phyloP scores from a whole-genome alignment of 2,797 vertebrate genomes.

The Hypotaenidia philippensis region DNA sequence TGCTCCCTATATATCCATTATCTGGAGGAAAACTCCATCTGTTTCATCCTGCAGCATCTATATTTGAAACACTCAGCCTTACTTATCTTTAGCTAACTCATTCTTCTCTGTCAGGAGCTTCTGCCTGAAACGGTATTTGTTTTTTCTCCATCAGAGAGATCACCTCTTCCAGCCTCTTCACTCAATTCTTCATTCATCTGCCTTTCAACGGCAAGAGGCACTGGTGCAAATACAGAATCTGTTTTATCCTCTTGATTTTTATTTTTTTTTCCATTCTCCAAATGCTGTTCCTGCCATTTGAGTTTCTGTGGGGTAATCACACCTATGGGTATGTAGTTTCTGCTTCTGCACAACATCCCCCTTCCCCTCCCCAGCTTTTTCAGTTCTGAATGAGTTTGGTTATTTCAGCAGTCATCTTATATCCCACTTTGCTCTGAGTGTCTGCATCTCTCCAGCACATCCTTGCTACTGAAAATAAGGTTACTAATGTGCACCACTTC shows the following conservation, averaged over 20 bases:
- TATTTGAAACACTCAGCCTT: slow-evolving; percentile 51
- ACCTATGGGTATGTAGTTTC: background rate
- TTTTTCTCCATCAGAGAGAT: slow-evolving; percentile 22
- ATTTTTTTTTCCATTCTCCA: background rate
- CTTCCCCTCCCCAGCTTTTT: background rate
- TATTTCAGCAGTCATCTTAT: background rate
- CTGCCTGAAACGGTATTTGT: background rate
- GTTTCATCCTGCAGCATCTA: slow-evolving; percentile 40
- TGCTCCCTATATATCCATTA: slow-evolving; percentile 29
- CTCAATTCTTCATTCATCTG: slow-evolving; percentile 52
- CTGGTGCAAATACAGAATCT: background rate
- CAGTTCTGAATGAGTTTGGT: background rate
- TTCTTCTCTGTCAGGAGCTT: slow-evolving; percentile 46
- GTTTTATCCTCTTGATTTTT: background rate
- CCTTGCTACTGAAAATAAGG: background rate
- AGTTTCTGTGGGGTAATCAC: background rate
- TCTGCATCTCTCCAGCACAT: background rate
- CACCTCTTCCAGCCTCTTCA: slow-evolving; percentile 22
- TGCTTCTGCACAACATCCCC: background rate
- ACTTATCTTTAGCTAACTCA: slow-evolving; percentile 22
- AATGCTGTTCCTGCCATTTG: background rate
- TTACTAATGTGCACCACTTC: background rate
- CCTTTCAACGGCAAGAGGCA: background rate
- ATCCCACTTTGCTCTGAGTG: background rate
- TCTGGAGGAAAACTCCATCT: slow-evolving; percentile 40